Evolutionary conservation across 2,113 vertebrate genomes (phyloP).

Genomic region (Leptosomus discolor): DNA sequence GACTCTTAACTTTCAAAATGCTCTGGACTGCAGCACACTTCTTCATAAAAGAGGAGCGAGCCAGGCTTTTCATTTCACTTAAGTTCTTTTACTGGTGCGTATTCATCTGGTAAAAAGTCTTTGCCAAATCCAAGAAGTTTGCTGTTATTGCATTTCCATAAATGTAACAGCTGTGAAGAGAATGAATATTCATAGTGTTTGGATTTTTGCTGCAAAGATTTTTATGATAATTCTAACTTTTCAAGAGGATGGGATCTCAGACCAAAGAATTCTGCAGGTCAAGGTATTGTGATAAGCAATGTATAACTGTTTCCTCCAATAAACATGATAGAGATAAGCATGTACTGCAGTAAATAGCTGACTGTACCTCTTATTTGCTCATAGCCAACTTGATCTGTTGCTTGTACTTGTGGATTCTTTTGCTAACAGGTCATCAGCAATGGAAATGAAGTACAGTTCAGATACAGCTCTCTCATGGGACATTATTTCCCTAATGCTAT

Average conservation of each 20-base stretch:
- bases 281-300: neutral
- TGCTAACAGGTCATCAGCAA: slow-evolving; percentile 5
- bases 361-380: neutral
- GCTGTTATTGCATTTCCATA: slow-evolving; percentile 68
- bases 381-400: neutral
- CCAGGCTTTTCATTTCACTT: slow-evolving; percentile 13
- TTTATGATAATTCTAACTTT: slow-evolving; percentile 46
- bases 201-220: slow-evolving; percentile 24
- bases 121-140: slow-evolving; percentile 74
- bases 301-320: neutral
- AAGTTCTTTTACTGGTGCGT: slow-evolving; percentile 21
- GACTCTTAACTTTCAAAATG: slow-evolving; percentile 19
- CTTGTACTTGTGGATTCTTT: slow-evolving; percentile 1
- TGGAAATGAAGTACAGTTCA: neutral
- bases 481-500: neutral
- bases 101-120: slow-evolving; percentile 55
- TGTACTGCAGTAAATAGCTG: neutral
- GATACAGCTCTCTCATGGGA: neutral
- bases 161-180: slow-evolving; percentile 59
- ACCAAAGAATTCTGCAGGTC: neutral
- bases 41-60: slow-evolving; percentile 15
- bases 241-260: neutral
- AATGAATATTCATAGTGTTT: slow-evolving; percentile 62
- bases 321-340: neutral
- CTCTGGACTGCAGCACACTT: slow-evolving; percentile 9